Evolutionary conservation across 92 coral and sea anemone species (phyloP).

Genomic region (Meandrina meandrites): DNA sequence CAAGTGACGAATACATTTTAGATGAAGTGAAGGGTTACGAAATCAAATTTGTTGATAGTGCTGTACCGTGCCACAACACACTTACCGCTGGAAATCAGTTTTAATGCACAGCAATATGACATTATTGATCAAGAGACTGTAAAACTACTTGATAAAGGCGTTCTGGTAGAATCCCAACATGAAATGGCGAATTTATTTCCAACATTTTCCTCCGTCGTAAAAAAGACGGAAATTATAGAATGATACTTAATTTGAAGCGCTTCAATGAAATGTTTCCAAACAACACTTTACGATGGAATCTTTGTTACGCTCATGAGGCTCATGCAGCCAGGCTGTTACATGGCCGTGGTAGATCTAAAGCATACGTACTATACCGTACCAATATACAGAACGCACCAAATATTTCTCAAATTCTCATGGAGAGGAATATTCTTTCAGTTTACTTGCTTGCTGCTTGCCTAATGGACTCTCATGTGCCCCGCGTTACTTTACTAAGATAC

Average conservation of each 20-base stretch:
- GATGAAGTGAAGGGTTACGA: too few relatives aligned
- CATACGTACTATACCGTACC: conserved; percentile 20
- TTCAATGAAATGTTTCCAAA: background rate
- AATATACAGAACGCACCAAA: conserved; percentile 21
- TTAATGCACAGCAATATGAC: background rate
- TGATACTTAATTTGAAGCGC: background rate
- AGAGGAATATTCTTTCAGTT: conserved; percentile 24
- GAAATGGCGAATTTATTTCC: background rate
- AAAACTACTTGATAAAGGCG: background rate
- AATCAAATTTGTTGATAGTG: too few relatives aligned
- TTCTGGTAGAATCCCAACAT: background rate
- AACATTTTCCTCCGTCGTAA: background rate
- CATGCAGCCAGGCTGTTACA: conserved; percentile 15
- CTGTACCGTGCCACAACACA: background rate
- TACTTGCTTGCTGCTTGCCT: conserved; percentile 55
- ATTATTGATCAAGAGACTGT: background rate
- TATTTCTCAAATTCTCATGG: conserved; percentile 19
- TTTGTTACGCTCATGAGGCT: background rate
- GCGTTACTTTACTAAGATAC: conserved; percentile 38
- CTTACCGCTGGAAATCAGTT: background rate
- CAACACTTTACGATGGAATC: conserved; percentile 8
- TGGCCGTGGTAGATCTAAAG: conserved; percentile 12
- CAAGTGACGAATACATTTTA: too few relatives aligned
- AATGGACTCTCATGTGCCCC: conserved; percentile 47
- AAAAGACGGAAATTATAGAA: background rate